Base-by-base conservation (phyloP, 2,888 invertebrate genomes). In the Harpagoxenus sublaevis region DNA sequence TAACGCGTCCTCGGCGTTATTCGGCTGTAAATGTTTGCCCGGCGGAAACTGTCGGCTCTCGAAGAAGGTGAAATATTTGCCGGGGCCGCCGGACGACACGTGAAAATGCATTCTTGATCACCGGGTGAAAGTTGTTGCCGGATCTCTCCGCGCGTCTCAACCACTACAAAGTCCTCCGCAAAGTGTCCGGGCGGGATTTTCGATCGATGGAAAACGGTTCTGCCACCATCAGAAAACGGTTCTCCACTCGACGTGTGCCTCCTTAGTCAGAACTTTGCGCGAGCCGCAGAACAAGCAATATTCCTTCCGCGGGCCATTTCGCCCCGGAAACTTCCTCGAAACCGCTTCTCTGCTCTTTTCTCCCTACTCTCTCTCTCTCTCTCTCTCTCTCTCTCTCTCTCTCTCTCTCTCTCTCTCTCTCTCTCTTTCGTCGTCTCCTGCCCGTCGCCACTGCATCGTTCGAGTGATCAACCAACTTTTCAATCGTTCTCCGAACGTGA, bases 291-390 rank as follows among this genome's bases (percentile, higher is more conserved):
- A 89, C 89, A 86, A 88, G 86, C 83, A 77, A 78, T 86, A 83
- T 86, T 88, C 89, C 63, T 86, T 79, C 78, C 84, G 82, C 66
- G 77, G 83, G 35, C 75, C 84, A 86, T 88, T 89, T 88, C 83
- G 31, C 15, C 63, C 35, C 63, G 75, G 60, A 81, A 75, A 86
- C 85, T 85, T 87, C 8, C 31, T 15, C 45, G 28, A 39, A 51
- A 68, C 31, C 78, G 45, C 35, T 63, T 51, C 23, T n/a, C 15
- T 15, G 77, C 42, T 28, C 51, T 51, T 28, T 39, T 28, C 28
- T 45, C 3, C 4, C 63, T 60, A 31, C 31, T 62, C n/a, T 18
- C 28, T 66, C 31, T 63, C 28, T 66, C 31, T 63, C 28, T 66
- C 31, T 63, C 28, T 66, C 31, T 63, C 28, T 66, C 31, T 63